These are phyloP conservation scores for Drosophila fuyamai DNA, from an alignment of 1,140 invertebrate species.

Conservation along the genomic window DNA sequence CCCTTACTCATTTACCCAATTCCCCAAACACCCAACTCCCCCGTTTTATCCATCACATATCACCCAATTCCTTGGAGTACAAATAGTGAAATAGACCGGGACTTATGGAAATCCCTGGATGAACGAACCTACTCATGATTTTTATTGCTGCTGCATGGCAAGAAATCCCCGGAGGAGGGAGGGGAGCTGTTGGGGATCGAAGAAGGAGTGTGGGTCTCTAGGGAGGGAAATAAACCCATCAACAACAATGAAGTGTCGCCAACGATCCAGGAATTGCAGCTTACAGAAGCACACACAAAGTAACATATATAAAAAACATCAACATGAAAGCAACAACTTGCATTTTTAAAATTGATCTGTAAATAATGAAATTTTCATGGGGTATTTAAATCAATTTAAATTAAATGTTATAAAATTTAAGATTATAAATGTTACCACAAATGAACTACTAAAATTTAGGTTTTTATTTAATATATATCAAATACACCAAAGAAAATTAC, in stretches of 20 bases:
- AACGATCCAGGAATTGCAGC: constrained; percentile 41
- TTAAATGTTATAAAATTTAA: too few species aligned
- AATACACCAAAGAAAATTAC: too few species aligned
- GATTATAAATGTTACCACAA: too few species aligned
- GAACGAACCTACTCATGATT: constrained; percentile 29
- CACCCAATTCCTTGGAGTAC: constrained; percentile 33
- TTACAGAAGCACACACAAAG: constrained; percentile 46
- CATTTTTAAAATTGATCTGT: too few species aligned
- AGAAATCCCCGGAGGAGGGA: constrained; percentile 1
- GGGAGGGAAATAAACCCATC: constrained; percentile 69
- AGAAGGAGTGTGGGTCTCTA: constrained; percentile 10
- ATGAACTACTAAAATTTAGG: too few species aligned
- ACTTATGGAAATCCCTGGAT: constrained; percentile 59
- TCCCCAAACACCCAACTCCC: background rate
- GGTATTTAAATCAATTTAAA: too few species aligned
- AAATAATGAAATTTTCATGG: too few species aligned
- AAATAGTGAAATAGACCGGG: constrained; percentile 6
- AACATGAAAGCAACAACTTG: too few species aligned
- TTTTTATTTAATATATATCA: too few species aligned
- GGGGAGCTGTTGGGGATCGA: background rate
- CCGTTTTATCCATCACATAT: constrained; percentile 12
- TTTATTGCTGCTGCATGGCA: constrained; percentile 51
- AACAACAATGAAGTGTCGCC: constrained; percentile 59
- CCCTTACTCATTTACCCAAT: background rate
- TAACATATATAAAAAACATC: background rate